Evolutionary conservation across 2,888 invertebrate species (phyloP), one percentile per base, ranked within the genome.

Genomic region (Beris morrisii): DNA sequence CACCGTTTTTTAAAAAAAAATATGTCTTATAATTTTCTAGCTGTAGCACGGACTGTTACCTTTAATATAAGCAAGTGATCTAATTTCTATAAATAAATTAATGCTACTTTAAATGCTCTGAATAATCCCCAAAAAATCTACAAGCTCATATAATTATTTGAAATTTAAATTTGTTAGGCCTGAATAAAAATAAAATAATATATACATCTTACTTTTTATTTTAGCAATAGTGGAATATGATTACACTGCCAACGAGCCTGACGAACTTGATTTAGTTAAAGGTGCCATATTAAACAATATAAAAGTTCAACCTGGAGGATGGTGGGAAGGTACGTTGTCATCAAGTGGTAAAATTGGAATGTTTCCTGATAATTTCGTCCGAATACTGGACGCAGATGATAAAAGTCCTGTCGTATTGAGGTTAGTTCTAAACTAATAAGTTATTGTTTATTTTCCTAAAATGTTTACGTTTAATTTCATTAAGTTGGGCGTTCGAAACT

Each of bases 321-420:
- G 96, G 95, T 94, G 92, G 91, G 88, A 92, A 79, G 95, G 95
- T n/a, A 89, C 89, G 68, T 82, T 95, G 64, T 83, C 85, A 73
- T 69, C 76, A 61, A 83, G 83, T 67, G 92, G 93, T 67, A 87
- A 88, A 75, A 86, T 86, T 69, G 95, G 95, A 74, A 88, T 95
- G 86, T 96, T 96, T 82, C 95, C 95, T 4, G 95, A 95, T 79
- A 95, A 94, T 81, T 95, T 94, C 83, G 95, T 95, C 22, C 87
- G 88, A 72, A 82, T 90, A 71, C 76, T 87, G 65, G 81, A 82
- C 66, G 71, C 75, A 63, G 73, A 73, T 72, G 76, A 78, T 53
- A 79, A 74, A 67, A 72, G 67, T 71, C 70, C 71, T 76, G 77
- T 77, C 69, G 79, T 75, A 44, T 70, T 77, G 69, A 84, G 84